phyloP scores from a whole-genome alignment of 1,140 invertebrate species.

The Zaprionus ornatus region DNA sequence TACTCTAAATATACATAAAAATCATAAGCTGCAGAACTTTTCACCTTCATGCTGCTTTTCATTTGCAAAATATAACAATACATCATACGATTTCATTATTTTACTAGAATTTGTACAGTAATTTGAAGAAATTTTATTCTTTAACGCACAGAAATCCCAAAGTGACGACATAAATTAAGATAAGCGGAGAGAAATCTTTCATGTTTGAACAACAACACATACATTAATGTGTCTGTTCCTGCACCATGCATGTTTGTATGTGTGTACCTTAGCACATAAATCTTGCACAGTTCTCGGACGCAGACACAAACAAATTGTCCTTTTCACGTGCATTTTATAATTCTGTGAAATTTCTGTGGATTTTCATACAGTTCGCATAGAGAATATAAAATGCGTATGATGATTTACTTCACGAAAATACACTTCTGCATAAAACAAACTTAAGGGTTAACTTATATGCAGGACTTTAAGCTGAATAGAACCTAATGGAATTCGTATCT shows the following conservation, averaged over 20 bases:
- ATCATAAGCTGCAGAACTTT: too few species aligned
- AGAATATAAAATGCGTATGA: not conserved
- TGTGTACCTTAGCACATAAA: not conserved
- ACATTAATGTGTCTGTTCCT: not conserved
- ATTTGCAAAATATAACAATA: too few species aligned
- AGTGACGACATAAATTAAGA: slow-evolving; percentile 1
- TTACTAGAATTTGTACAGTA: not conserved
- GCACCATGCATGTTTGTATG: not conserved
- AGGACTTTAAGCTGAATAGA: too few species aligned
- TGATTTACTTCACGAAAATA: not conserved
- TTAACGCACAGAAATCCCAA: not conserved
- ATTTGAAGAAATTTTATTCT: not conserved
- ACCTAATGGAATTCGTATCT: too few species aligned
- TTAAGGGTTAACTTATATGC: too few species aligned
- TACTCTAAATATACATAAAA: not conserved
- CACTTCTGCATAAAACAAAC: not conserved
- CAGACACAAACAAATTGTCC: not conserved
- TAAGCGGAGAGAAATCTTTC: not conserved
- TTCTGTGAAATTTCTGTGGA: not conserved
- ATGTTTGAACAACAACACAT: not conserved
- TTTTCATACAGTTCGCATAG: not conserved
- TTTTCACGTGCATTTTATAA: not conserved
- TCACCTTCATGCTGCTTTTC: too few species aligned
- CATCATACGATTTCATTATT: too few species aligned
- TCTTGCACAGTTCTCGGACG: slow-evolving; percentile 1